Base-by-base conservation (phyloP, 1,140 invertebrate species). In the Eumeta japonica region DNA sequence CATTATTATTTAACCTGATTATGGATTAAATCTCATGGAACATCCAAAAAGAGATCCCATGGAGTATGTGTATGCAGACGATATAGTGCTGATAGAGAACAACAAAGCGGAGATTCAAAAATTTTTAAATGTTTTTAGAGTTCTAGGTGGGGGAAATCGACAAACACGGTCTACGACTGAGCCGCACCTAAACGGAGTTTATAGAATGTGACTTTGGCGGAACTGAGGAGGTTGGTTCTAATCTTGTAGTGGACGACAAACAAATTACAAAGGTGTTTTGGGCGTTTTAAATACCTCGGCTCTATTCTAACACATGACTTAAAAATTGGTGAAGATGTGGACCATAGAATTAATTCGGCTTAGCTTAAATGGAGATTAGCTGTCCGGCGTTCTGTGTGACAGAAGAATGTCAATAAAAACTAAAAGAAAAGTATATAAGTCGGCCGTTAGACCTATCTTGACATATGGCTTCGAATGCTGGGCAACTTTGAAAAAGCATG, bases 401-500 rank as follows among this genome's bases (percentile, higher is more conserved):
- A n/a, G 2, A 17, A 28, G 20, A 37, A 37, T 37, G 36, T 28
- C 36, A 7, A 39, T 39, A n/a, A 20, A 7, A 14, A n/a, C 14
- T 2, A 39, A 39, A 10, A 31, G 37, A 18, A 33, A 28, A 27
- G 18, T 39, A 3, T 39, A 33, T 9, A 39, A 39, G 28, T 28
- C 37, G 11, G 37, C 36, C 3, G 15, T 37, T 11, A 16, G 36
- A 37, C 36, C 36, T 0, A 28, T 28, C 3, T 2, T 37, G 14
- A 3, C 30, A 7, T 29, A 37, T 17, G 36, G 36, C 13, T 13
- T 10, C 1, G 36, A 37, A 16, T 16, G 14, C 2, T 37, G 36
- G 36, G 27, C 36, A 2, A 3, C 11, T 19, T 11, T 41, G 45
- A 14, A 44, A 44, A 28, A 19, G 18, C 18, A 48, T n/a, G n/a